These are phyloP conservation scores for Tetranychus cinnabarinus DNA, from an alignment of 1,140 invertebrate species.

Conservation along the genomic window DNA sequence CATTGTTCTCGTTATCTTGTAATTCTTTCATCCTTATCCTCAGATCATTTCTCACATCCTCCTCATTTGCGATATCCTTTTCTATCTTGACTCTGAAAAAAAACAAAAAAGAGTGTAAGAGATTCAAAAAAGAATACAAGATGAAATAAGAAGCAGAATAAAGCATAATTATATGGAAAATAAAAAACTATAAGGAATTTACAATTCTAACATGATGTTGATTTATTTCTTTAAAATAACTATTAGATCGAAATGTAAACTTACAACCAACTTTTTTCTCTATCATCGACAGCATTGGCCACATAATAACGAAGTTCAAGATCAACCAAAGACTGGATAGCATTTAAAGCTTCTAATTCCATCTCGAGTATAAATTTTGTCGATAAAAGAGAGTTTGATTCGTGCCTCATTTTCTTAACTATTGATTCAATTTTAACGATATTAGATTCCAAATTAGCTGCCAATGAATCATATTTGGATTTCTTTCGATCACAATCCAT, in stretches of 20 bases:
- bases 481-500: conserved; percentile 32
- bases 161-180: not conserved
- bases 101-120: too few species aligned
- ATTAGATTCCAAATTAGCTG: conserved; percentile 29
- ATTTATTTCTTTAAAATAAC: not conserved
- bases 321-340: not conserved
- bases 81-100: not conserved
- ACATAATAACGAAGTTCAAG: not conserved
- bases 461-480: conserved; percentile 29
- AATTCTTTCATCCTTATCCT: conserved; percentile 34
- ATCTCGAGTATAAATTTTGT: not conserved
- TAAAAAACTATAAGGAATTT: not conserved
- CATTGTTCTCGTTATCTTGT: conserved; percentile 27
- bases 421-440: conserved; percentile 32
- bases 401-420: not conserved
- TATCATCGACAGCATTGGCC: not conserved
- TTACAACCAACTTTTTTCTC: not conserved
- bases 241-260: not conserved
- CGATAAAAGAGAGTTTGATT: not conserved
- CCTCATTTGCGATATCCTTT: not conserved
- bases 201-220: not conserved
- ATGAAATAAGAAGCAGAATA: too few species aligned
- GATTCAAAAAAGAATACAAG: too few species aligned
- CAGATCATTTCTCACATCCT: conserved; percentile 15
- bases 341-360: not conserved